Evolutionary conservation across 2,888 invertebrate species (phyloP).

Genomic region (Andrena haemorrhoa): DNA sequence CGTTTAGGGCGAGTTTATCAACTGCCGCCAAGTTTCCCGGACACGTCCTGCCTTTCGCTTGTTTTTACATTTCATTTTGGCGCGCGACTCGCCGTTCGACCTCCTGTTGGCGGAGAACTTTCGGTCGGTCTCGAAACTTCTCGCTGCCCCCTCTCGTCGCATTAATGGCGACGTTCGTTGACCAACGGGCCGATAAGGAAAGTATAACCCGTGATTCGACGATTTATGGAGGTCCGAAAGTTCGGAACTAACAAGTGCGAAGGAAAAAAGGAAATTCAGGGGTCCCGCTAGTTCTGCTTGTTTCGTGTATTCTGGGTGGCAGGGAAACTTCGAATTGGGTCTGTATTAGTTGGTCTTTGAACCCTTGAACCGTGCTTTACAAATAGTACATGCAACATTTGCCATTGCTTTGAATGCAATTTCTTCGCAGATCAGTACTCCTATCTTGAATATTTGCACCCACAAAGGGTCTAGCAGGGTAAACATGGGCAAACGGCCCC

Average conservation of each 20-base stretch:
- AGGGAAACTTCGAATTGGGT: too few species aligned
- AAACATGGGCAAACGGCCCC: too few species aligned
- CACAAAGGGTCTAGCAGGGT: too few species aligned
- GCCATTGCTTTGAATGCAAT: background rate
- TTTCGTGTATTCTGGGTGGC: too few species aligned
- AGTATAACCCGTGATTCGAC: background rate
- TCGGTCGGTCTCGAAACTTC: constrained; percentile 38
- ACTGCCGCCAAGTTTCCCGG: constrained; percentile 47
- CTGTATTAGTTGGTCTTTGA: too few species aligned
- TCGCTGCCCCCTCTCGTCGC: background rate
- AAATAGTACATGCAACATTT: too few species aligned
- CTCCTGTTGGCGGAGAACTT: constrained; percentile 40
- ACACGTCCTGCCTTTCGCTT: constrained; percentile 38
- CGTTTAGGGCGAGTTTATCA: constrained; percentile 65
- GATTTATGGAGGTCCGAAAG: background rate
- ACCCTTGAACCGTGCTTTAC: too few species aligned
- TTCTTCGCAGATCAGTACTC: background rate
- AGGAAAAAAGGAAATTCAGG: background rate
- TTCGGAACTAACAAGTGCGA: background rate
- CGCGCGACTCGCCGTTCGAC: constrained; percentile 35
- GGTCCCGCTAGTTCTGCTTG: too few species aligned
- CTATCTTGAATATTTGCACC: background rate
- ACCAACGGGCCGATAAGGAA: constrained; percentile 8
- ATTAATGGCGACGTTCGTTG: constrained; percentile 23
- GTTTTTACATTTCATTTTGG: constrained; percentile 33